phyloP scores from a whole-genome alignment of 64 coral and sea anemone species.

The Stichodactyla helianthus region DNA sequence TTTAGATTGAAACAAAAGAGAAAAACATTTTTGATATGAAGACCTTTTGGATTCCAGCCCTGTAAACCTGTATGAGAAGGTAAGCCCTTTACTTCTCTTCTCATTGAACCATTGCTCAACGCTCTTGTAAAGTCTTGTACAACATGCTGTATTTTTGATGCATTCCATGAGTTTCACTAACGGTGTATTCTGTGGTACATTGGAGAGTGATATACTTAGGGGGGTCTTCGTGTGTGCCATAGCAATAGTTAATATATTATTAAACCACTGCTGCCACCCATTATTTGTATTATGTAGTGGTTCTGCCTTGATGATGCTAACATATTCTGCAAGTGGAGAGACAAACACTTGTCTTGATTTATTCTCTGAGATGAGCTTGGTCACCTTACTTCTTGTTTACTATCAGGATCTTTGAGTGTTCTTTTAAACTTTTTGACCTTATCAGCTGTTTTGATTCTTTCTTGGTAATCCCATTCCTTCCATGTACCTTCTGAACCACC shows the following conservation, averaged over 20 bases:
- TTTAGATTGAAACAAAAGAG: too few species aligned
- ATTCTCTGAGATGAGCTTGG: constrained; percentile 17
- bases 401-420: constrained; percentile 13
- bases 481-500: constrained; percentile 31
- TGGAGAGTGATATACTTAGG: not conserved
- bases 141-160: constrained; percentile 17
- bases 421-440: constrained; percentile 39
- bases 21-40: too few species aligned
- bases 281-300: constrained; percentile 68
- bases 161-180: constrained; percentile 17
- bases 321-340: constrained; percentile 22
- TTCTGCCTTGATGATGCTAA: constrained; percentile 32
- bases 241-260: not conserved
- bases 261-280: constrained; percentile 54
- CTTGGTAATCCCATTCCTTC: constrained; percentile 40
- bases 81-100: constrained; percentile 23
- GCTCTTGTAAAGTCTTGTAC: constrained; percentile 44
- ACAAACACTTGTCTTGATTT: constrained; percentile 42
- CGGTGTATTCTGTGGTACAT: not conserved
- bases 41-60: constrained; percentile 54
- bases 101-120: constrained; percentile 29
- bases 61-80: constrained; percentile 44
- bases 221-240: not conserved
- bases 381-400: constrained; percentile 30
- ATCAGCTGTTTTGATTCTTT: constrained; percentile 18